These are phyloP conservation scores for Parasteatoda tepidariorum DNA, from an alignment of 1,140 invertebrate species.

Conservation along the genomic window DNA sequence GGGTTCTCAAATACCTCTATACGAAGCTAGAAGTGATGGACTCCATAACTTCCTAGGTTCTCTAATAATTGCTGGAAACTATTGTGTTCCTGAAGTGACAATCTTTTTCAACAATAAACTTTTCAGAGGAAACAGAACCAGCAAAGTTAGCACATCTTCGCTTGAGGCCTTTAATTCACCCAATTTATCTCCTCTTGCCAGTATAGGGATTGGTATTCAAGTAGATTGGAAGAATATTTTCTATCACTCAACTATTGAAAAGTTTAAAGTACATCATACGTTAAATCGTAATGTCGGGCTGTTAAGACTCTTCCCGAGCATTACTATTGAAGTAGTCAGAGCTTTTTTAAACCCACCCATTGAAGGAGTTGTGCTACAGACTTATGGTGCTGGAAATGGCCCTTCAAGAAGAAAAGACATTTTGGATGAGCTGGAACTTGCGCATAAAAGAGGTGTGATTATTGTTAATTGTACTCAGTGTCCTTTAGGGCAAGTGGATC, in stretches of 20 bases:
- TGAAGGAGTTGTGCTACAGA: conserved; percentile 89
- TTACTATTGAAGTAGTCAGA: too few relatives aligned
- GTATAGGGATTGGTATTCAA: too few relatives aligned
- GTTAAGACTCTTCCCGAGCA: too few relatives aligned
- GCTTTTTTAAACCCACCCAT: conserved; percentile 87
- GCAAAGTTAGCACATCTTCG: too few relatives aligned
- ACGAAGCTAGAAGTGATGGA: conserved; percentile 87
- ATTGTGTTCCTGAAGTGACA: conserved; percentile 92
- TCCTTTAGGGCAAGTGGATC: conserved; percentile 76
- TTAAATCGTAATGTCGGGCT: too few relatives aligned
- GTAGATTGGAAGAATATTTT: too few relatives aligned
- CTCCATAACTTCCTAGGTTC: conserved; percentile 93
- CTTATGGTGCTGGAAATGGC: conserved; percentile 93
- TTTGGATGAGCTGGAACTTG: conserved; percentile 78
- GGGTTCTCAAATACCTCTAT: conserved; percentile 92
- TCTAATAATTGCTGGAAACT: conserved; percentile 90
- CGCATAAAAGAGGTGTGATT: conserved; percentile 83
- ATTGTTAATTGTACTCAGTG: conserved; percentile 96
- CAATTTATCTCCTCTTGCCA: too few relatives aligned
- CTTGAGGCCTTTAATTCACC: too few relatives aligned
- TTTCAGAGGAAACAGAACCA: too few relatives aligned
- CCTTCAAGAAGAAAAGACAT: conserved; percentile 87
- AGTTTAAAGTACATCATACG: too few relatives aligned
- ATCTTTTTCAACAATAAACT: too few relatives aligned
- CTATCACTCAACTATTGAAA: too few relatives aligned